Evolutionary conservation across 2,888 invertebrate genomes (phyloP).

Genomic region (Embidobia sp.): DNA sequence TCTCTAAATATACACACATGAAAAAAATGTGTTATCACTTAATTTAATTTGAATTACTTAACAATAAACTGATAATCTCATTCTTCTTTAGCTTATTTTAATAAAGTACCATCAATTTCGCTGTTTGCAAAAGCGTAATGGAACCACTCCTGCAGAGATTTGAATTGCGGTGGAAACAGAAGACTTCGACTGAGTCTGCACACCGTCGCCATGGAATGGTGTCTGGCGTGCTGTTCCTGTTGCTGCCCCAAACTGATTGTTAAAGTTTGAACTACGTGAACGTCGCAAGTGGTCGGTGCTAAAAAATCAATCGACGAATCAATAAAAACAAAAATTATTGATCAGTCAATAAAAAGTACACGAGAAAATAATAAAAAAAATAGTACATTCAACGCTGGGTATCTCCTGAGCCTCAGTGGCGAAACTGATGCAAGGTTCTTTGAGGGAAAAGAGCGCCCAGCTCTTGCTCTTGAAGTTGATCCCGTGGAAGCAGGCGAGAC

Average conservation of each 20-base stretch:
- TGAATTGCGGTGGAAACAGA: slow-evolving; percentile 97
- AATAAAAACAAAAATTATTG: no score
- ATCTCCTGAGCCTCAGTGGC: slow-evolving; percentile 96
- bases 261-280: slow-evolving; percentile 94
- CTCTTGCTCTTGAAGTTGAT: slow-evolving; percentile 97
- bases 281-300: slow-evolving; percentile 84
- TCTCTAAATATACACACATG: no score
- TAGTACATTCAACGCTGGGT: slow-evolving; percentile 85
- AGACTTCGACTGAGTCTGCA: slow-evolving; percentile 95
- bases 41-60: no score
- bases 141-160: slow-evolving; percentile 97
- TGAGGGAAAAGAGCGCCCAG: slow-evolving; percentile 97
- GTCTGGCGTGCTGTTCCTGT: slow-evolving; percentile 85
- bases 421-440: slow-evolving; percentile 95
- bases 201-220: slow-evolving; percentile 96
- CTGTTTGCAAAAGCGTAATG: slow-evolving; percentile 97
- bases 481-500: slow-evolving; percentile 98
- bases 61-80: no score
- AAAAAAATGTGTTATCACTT: no score
- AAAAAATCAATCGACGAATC: no score
- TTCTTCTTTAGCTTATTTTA: no score
- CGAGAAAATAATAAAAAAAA: no score
- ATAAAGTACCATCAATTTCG: slow-evolving; percentile 93
- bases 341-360: no score
- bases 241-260: slow-evolving; percentile 93